A percentile compares a stretch with the other conserved stretches of the same genome.
phyloP scores from a whole-genome alignment of 2,888 invertebrate species.

The Drosophila mimica region DNA sequence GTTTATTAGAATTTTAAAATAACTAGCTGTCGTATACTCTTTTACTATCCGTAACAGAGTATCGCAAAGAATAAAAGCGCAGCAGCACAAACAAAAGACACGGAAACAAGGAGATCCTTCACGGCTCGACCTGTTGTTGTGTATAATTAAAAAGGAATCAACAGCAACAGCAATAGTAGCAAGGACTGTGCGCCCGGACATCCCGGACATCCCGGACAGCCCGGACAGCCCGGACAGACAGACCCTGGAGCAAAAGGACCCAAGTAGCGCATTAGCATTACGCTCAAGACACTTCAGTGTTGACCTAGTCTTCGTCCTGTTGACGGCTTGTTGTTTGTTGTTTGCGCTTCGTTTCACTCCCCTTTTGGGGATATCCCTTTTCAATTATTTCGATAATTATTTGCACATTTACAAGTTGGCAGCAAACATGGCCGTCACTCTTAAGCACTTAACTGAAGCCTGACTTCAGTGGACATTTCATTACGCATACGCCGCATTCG shows the following conservation, averaged over 20 bases:
- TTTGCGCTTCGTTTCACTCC: slow-evolving; percentile 35
- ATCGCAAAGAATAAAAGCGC: slow-evolving; percentile 29
- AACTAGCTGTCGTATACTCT: neutral
- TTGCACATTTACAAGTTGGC: slow-evolving; percentile 66
- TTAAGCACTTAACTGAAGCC: slow-evolving; percentile 21
- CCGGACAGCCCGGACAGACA: neutral
- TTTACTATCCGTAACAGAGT: slow-evolving; percentile 1
- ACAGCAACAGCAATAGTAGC: slow-evolving; percentile 11
- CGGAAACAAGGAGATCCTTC: slow-evolving; percentile 32
- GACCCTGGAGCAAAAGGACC: slow-evolving; percentile 13
- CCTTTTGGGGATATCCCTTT: slow-evolving; percentile 60
- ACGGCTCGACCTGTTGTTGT: slow-evolving; percentile 56
- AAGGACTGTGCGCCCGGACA: slow-evolving; percentile 25
- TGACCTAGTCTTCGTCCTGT: slow-evolving; percentile 17
- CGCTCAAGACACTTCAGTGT: slow-evolving; percentile 41
- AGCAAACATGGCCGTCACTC: slow-evolving; percentile 18
- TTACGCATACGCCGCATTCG: slow-evolving; percentile 57
- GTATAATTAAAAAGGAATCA: slow-evolving; percentile 71
- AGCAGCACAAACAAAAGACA: slow-evolving; percentile 24
- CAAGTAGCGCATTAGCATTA: slow-evolving; percentile 39
- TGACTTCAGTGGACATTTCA: slow-evolving; percentile 46
- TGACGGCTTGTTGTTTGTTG: slow-evolving; percentile 28
- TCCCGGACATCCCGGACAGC: neutral
- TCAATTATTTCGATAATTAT: slow-evolving; percentile 81
- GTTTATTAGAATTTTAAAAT: neutral